phyloP scores from a whole-genome alignment of 1,140 invertebrate species.

The Heliconius himera region DNA sequence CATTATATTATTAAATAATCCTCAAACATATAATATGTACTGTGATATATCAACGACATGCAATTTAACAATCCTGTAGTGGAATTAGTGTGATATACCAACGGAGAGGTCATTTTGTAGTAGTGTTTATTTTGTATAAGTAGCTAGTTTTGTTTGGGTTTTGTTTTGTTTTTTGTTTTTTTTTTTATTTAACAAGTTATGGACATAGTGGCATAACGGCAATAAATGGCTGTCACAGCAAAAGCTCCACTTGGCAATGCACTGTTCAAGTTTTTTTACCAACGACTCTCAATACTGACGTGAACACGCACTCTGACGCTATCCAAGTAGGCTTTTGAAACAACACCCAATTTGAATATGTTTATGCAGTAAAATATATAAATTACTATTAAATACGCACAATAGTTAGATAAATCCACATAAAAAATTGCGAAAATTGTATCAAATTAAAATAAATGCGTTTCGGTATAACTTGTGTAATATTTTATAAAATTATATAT shows the following conservation, averaged over 20 bases:
- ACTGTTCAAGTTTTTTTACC: conserved; percentile 43
- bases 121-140: conserved; percentile 7
- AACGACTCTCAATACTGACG: background rate
- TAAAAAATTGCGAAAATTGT: background rate
- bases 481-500: background rate
- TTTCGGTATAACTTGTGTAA: background rate
- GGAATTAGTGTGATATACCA: background rate
- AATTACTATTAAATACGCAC: background rate
- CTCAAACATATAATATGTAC: background rate
- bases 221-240: conserved; percentile 55
- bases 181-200: conserved; percentile 44
- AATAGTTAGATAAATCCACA: too few relatives aligned
- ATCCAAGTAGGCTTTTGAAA: conserved; percentile 10
- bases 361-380: background rate
- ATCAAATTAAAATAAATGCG: background rate
- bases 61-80: conserved; percentile 6
- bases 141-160: conserved; percentile 35
- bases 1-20: background rate
- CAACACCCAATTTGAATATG: conserved; percentile 1
- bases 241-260: conserved; percentile 53
- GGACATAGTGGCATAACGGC: conserved; percentile 78
- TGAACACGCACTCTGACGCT: background rate
- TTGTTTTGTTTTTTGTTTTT: conserved; percentile 41
- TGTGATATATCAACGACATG: background rate
- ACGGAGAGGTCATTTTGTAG: background rate